phyloP scores from a whole-genome alignment of 2,797 vertebrate genomes.

The Tangara arthus region DNA sequence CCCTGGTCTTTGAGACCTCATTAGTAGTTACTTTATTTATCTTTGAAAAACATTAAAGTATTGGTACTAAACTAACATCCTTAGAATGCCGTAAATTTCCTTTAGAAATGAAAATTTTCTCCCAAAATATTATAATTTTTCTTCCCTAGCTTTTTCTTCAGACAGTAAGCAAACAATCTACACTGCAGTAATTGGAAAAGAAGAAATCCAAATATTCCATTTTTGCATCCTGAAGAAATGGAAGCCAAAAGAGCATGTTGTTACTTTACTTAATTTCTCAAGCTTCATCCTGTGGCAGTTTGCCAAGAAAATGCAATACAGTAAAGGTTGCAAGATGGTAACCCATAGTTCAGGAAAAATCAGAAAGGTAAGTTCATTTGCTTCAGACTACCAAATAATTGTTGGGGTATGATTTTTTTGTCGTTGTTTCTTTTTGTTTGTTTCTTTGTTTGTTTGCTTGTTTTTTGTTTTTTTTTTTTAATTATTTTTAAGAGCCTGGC shows the following conservation, averaged over 20 bases:
- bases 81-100: background rate
- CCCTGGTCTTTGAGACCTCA: background rate
- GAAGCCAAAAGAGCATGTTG: accelerated
- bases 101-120: background rate
- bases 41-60: background rate
- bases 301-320: background rate
- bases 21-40: background rate
- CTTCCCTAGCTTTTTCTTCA: background rate
- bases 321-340: background rate
- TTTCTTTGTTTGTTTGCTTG: background rate
- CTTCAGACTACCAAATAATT: background rate
- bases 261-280: background rate
- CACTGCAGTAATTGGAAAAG: background rate
- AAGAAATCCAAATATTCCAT: background rate
- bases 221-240: background rate
- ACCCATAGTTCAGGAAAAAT: background rate
- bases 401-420: background rate
- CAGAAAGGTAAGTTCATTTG: background rate
- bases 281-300: background rate
- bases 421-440: background rate
- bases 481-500: background rate
- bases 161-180: background rate
- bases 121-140: background rate
- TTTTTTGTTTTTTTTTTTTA: background rate
- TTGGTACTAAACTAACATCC: background rate